phyloP scores from a whole-genome alignment of 2,888 invertebrate species.

The Tribolium freemani region DNA sequence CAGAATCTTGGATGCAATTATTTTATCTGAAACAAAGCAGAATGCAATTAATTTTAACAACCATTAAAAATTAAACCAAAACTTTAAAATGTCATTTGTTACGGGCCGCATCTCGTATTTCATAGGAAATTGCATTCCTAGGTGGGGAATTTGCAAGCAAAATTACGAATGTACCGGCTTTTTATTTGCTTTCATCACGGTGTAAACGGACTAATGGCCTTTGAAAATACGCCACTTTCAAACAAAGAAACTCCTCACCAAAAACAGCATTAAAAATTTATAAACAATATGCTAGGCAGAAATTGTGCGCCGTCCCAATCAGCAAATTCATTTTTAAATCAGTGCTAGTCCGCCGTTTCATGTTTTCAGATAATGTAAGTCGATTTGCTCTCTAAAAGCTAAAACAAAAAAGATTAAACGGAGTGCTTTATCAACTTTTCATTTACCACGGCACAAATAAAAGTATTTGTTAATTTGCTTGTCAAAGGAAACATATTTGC shows the following conservation, averaged over 20 bases:
- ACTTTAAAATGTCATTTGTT: conserved; percentile 41
- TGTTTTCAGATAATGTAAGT: not conserved
- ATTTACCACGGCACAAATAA: not conserved
- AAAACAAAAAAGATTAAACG: not conserved
- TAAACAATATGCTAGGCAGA: not conserved
- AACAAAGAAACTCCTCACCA: not conserved
- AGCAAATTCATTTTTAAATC: not conserved
- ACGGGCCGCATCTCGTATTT: conserved; percentile 19
- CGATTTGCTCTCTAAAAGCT: not conserved
- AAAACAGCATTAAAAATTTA: not conserved
- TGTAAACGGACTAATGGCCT: not conserved
- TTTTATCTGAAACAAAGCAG: conserved; percentile 49
- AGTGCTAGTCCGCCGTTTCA: not conserved
- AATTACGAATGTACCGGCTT: not conserved
- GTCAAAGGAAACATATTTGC: not conserved
- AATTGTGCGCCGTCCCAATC: not conserved
- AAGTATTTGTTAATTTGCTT: not conserved
- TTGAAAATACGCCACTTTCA: not conserved
- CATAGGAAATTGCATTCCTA: conserved; percentile 29
- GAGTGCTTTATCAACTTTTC: not conserved
- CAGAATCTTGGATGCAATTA: conserved; percentile 37
- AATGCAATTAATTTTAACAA: conserved; percentile 41
- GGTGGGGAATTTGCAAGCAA: not conserved
- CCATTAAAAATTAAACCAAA: conserved; percentile 42
- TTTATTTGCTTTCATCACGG: not conserved